Evolutionary conservation across 2,113 vertebrate genomes (phyloP).

Genomic region (Cephalopterus ornatus): DNA sequence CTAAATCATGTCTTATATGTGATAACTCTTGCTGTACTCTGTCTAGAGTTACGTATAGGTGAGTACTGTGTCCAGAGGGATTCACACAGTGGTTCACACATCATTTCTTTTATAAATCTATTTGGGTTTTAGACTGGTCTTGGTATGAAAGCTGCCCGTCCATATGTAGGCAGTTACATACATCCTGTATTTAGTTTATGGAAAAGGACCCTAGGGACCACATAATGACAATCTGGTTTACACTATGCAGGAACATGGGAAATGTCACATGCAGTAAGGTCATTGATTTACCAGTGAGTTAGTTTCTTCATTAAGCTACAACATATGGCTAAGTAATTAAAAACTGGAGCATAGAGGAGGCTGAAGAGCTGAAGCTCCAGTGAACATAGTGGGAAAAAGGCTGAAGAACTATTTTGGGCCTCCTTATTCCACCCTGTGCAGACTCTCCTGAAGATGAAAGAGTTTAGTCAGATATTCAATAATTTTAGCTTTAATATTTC

Average conservation of each 20-base stretch:
- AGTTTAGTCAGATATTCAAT: not conserved
- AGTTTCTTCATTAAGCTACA: not conserved
- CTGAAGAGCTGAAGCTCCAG: not conserved
- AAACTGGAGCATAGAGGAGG: not conserved
- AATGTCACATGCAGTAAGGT: not conserved
- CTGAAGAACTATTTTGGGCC: not conserved
- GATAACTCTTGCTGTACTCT: not conserved
- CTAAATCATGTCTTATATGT: not conserved
- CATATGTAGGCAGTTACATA: accelerated
- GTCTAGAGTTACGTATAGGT: not conserved
- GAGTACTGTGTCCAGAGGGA: not conserved
- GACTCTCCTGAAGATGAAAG: not conserved
- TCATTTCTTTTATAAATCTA: not conserved
- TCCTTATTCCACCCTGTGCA: not conserved
- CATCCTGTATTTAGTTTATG: not conserved
- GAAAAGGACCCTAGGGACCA: not conserved
- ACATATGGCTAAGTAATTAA: not conserved
- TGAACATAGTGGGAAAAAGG: accelerated
- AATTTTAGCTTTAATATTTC: constrained; percentile 6
- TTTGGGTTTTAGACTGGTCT: not conserved
- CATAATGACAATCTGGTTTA: not conserved
- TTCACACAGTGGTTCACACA: not conserved
- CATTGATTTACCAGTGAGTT: not conserved
- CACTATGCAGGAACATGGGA: not conserved
- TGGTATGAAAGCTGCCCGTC: not conserved